Base-by-base conservation (phyloP, 2,888 invertebrate species). In the Drosophila rellima region DNA sequence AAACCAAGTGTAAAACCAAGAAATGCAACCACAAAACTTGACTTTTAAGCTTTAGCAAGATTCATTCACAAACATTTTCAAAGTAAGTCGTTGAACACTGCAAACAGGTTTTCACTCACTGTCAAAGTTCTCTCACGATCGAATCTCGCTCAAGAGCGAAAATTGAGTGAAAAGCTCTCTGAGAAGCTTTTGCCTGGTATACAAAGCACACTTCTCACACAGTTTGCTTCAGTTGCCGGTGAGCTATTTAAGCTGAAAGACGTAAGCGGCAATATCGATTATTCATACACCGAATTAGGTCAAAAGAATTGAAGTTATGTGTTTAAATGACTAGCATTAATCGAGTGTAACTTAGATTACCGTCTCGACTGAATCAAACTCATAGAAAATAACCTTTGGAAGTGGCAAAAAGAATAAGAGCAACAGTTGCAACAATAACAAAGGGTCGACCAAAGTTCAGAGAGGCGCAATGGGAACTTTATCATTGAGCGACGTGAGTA, bases 401-500 rank as follows among this genome's bases (percentile, higher is more conserved):
- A 60, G 37, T 29, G 18, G 11, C 11, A 33, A 4, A 18, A 20
- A 23, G 31, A 31, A 33, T 20, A 2, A 33, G 15, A 31, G 4
- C 13, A 17, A 13, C 37, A 15, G 7, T 2, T 37, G 13, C 18
- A 18, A 37, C 20, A 40, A 31, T 2, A 31, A 10, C 11, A 45
- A 31, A 13, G 33, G 26, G 7, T 44, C 26, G 60, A 2, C 2
- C 74, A 74, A 74, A 73, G 55, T 73, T 72, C 61, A 66, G 54
- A 31, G 50, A 56, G 39, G 15, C 31, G 29, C n/a, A 10, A 75
- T 75, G 75, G 74, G 63, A 61, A 79, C 79, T 23, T 64, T 79
- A 45, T 76, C 76, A 37, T 18, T 79, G 60, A 69, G 48, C 44
- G 76, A 76, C 31, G 76, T 76, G 67, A 74, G 76, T 78, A 59